These are phyloP conservation scores for Ypsolopha sequella DNA, from an alignment of 2,888 invertebrate species.

Conservation along the genomic window DNA sequence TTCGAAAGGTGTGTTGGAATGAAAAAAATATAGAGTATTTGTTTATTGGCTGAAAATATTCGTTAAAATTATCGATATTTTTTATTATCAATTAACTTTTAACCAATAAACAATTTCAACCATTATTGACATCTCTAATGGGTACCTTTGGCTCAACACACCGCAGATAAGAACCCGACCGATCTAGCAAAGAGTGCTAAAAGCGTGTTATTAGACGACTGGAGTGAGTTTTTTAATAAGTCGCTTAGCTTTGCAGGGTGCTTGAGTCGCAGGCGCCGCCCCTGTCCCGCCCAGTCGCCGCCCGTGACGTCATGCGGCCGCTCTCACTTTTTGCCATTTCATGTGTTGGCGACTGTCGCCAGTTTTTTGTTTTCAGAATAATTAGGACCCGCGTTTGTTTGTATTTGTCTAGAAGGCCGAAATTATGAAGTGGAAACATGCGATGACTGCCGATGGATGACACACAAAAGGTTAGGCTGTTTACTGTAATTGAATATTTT, in stretches of 20 bases:
- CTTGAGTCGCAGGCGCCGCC: conserved; percentile 50
- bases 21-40: too few relatives aligned
- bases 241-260: conserved; percentile 30
- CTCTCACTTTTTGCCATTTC: conserved; percentile 54
- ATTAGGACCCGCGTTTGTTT: conserved; percentile 52
- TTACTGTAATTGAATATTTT: neutral
- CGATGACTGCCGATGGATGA: too few relatives aligned
- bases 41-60: too few relatives aligned
- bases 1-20: too few relatives aligned
- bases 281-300: conserved; percentile 59
- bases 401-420: conserved; percentile 41
- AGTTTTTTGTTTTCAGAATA: conserved; percentile 52
- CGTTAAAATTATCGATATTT: too few relatives aligned
- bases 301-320: conserved; percentile 53
- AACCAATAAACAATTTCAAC: too few relatives aligned
- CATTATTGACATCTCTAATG: too few relatives aligned
- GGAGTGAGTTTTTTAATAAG: conserved; percentile 40
- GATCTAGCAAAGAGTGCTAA: conserved; percentile 50
- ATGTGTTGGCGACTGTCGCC: conserved; percentile 62
- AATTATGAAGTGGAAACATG: conserved; percentile 32
- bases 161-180: conserved; percentile 42
- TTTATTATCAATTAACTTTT: too few relatives aligned
- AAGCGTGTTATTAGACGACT: conserved; percentile 50
- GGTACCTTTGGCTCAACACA: conserved; percentile 34
- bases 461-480: conserved; percentile 14